Base-by-base conservation (phyloP, 2,113 vertebrate genomes). In the Dasypus novemcinctus region DNA sequence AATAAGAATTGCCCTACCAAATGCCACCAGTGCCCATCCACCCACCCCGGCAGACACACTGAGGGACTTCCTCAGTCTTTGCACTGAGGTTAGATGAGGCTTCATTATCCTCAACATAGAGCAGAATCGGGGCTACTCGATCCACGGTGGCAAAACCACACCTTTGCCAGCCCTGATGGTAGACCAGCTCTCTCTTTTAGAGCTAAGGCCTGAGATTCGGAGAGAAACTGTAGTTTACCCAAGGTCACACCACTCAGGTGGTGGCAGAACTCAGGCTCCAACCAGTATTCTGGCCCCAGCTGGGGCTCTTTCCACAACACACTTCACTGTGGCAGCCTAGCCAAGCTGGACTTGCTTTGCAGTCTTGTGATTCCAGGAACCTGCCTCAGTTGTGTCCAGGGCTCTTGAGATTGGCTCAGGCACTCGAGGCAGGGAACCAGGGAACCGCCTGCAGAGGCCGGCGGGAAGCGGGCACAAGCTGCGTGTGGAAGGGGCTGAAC, bases 371-470 rank as follows among this genome's bases (percentile, higher is more conserved):
- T 84, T 90, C 92, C 75, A 95, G 83, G 49, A 88, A 27, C 52
- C 75, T 93, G 63, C 54, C 78, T 63, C 33, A 52, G 46, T 5
- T 21, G 38, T 41, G 79, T 79, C 68, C 52, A 46, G 74, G n/a
- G 25, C 15, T 54, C 46, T 2, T 69, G 36, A 33, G 49, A 90
- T n/a, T 71, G 94, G 68, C 69, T 91, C 33, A 29, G 36, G 41
- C 9, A 84, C 59, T 87, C 8, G 7, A 64, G 75, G 25, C 20
- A n/a, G 46, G 36, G 38, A 54, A 31, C 81, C 68, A 54, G 18
- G 25, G 38, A 72, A 72, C 76, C 95, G 95, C 90, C 80, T 94
- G 75, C 79, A 63, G 80, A 91, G 4, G 13, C 64, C 21, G 17
- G 36, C 4, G 11, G 15, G 7, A 10, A 68, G 61, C 29, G 23